These are phyloP conservation scores for Chaenogobius annularis DNA, from an alignment of 2,113 vertebrate genomes.

Conservation along the genomic window DNA sequence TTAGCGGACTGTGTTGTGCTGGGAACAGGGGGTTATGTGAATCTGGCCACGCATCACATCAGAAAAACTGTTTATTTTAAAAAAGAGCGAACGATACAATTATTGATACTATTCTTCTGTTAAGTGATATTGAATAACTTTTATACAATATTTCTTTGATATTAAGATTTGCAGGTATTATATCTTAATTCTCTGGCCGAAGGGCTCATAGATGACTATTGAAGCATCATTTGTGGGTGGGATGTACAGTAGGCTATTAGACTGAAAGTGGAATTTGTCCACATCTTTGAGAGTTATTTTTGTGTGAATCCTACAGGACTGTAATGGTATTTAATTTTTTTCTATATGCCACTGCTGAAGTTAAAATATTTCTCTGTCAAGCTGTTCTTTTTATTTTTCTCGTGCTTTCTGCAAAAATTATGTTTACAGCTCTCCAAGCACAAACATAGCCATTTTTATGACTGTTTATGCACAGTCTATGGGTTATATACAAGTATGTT, in stretches of 20 bases:
- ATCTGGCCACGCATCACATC: no score
- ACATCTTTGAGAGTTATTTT: conserved; percentile 3
- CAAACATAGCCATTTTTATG: conserved; percentile 65
- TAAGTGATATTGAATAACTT: neutral
- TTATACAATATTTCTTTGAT: neutral
- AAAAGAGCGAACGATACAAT: no score
- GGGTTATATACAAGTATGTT: conserved; percentile 47
- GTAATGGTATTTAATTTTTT: neutral
- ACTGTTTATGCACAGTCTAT: neutral
- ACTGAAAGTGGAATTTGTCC: neutral
- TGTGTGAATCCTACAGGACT: conserved; percentile 15
- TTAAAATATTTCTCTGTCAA: conserved; percentile 11
- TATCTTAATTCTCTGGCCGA: neutral
- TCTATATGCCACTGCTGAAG: neutral
- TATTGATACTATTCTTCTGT: neutral
- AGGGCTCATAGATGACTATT: neutral
- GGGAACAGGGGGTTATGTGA: no score
- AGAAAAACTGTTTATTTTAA: no score
- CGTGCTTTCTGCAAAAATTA: conserved; percentile 32
- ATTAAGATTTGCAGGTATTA: neutral
- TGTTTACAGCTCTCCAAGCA: conserved; percentile 71
- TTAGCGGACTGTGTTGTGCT: no score
- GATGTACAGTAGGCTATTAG: neutral
- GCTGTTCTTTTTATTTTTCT: conserved; percentile 34
- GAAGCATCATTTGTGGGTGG: neutral